Evolutionary conservation across 2,113 vertebrate genomes (phyloP), one percentile per base, ranked within the genome.

Genomic region (Coturnix japonica): DNA sequence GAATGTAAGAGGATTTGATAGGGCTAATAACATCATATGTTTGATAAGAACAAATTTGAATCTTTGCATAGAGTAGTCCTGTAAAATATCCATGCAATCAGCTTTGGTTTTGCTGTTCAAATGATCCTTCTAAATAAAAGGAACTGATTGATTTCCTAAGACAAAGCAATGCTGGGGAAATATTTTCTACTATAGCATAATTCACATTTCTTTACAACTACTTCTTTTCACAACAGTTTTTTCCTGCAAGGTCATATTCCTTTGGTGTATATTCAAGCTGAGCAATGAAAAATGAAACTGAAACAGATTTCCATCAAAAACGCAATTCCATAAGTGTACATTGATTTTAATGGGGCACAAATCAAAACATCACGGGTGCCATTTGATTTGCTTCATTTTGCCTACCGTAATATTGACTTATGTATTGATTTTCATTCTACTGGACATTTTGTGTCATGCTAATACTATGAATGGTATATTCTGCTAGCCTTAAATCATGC

Each of bases 341-440:
- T 86, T 81, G 41, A 79, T 81, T 81, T 84, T 79, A 93, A 69
- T n/a, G 25, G 41, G 41, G 16, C 87, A 80, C 21, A 11, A 25
- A 92, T 44, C 78, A 87, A 87, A 93, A 87, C 31, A 70, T 13
- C 64, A 76, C 0, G 2, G 28, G 19, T 63, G 41, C 13, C 13
- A 73, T 72, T 74, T 71, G 43, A 78, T 81, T 94, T 63, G 39
- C 63, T 93, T 90, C 37, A 57, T 69, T 91, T 84, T 90, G 39
- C 39, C 41, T 67, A 69, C 57, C 69, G 6, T 26, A 69, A 72
- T 65, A 75, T 7, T 88, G 63, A 72, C 44, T 72, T 76, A 49
- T 10, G 9, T n/a, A 73, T 17, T 74, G 0, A 75, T 75, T 84
- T 90, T 66, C 7, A 6, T 72, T 90, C 20, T 63, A 51, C 11